Base-by-base conservation (phyloP, 2,113 vertebrate genomes). In the Nannospalax galili region DNA sequence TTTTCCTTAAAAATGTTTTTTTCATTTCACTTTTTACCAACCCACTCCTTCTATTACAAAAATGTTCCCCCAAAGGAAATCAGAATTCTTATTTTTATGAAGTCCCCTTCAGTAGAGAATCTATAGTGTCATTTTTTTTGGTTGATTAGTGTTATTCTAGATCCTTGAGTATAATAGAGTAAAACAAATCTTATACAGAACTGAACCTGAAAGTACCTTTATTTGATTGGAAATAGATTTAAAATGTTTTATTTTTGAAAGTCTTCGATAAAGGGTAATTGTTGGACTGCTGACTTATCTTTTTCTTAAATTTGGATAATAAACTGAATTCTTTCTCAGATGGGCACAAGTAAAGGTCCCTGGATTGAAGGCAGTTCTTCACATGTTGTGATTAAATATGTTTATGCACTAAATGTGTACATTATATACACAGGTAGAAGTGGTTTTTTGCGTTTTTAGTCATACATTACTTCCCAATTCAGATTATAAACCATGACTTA, bases 201-300 rank as follows among this genome's bases (percentile, higher is more conserved):
- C 5, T 91, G 45, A 96, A 92, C 69, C 28, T 86, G 73, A 85
- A 94, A 73, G 40, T 56, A 1, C 77, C 37, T 75, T 90, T 82
- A 88, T 93, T 95, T 96, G 88, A 81, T 79, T 88, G 11, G 94
- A 48, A 96, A 56, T 79, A 84, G 81, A 87, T 56, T 12, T 30
- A 78, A 95, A 90, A 40, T 85, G 26, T 82, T 97, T 96, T 97
- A 65, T 80, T 93, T 97, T 91, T 58, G 56, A 73, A 17, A 95
- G 35, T 32, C 48, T 60, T 45, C 52, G 48, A 80, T 77, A 90
- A 97, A 88, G 10, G 37, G 42, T 77, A 75, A 62, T 84, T 64
- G 79, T 86, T 89, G 79, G 64, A 88, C 12, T 80, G 88, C 26
- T 95, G 35, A 94, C 69, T 60, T 82, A 64, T 40, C 70, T 67